Conservation (phyloP, 2,797 vertebrate species). For the Halcyon leucocephala region DNA sequence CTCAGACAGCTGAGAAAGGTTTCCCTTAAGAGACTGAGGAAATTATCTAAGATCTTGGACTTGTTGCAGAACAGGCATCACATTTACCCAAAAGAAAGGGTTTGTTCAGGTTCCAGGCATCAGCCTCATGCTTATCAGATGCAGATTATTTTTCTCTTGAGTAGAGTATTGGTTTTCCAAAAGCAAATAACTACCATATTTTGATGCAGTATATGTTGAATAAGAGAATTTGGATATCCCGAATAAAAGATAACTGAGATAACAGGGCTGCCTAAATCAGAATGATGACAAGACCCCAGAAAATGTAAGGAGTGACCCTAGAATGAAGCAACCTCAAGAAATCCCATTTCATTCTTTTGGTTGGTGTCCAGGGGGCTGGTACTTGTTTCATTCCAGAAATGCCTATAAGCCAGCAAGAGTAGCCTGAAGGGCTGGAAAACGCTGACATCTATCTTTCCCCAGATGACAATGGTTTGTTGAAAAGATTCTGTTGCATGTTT, state of each 20-base stretch:
- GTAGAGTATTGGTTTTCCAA: neutral
- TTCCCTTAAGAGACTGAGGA: rapidly evolving
- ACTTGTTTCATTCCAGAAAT: neutral
- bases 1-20: neutral
- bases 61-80: neutral
- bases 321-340: neutral
- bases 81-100: neutral
- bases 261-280: neutral
- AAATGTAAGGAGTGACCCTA: neutral
- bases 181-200: neutral
- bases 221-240: neutral
- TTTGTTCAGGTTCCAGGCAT: neutral
- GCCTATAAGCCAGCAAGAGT: neutral
- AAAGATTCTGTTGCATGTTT: neutral
- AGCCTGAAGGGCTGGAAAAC: neutral
- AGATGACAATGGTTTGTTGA: neutral
- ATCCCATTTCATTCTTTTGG: neutral
- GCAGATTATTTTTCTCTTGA: neutral
- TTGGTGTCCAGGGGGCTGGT: neutral
- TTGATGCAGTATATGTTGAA: neutral
- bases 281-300: neutral
- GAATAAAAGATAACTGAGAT: neutral
- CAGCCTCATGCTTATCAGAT: neutral
- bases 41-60: neutral
- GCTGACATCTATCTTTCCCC: neutral